phyloP scores from a whole-genome alignment of 2,797 vertebrate species.

The Ispidina picta region DNA sequence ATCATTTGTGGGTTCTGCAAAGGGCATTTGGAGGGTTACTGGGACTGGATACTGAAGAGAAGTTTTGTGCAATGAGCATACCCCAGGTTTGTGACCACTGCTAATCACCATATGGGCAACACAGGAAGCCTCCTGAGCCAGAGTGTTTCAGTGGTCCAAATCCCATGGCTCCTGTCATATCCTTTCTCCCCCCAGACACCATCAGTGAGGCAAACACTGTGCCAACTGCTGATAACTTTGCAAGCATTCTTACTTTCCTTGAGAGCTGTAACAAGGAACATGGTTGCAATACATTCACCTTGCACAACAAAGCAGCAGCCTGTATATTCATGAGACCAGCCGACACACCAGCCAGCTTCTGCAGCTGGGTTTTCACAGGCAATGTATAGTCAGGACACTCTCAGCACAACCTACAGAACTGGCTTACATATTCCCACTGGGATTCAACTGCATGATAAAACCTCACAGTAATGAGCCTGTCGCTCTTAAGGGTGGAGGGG shows the following conservation, averaged over 20 bases:
- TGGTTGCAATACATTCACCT: not conserved
- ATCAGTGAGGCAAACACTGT: conserved; percentile 18
- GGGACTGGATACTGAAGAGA: conserved; percentile 26
- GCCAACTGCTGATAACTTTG: conserved; percentile 38
- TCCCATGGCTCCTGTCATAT: not conserved
- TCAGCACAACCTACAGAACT: conserved; percentile 58
- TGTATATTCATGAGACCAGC: conserved; percentile 9
- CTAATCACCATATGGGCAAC: not conserved
- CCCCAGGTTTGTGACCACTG: not conserved
- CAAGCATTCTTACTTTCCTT: conserved; percentile 47
- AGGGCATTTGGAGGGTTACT: not conserved
- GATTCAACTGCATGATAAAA: conserved; percentile 2
- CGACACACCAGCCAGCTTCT: conserved; percentile 20
- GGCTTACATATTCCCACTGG: conserved; percentile 28
- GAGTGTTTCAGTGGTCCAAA: not conserved
- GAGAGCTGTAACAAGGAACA: conserved; percentile 23
- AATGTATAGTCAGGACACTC: conserved; percentile 9
- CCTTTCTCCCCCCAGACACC: not conserved
- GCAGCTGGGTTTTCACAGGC: conserved; percentile 20
- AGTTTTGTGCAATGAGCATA: not conserved
- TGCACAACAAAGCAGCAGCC: not conserved
- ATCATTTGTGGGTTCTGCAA: not conserved
- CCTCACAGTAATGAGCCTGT: not conserved
- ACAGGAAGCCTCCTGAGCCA: not conserved
- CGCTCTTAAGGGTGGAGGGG: not conserved